phyloP scores from a whole-genome alignment of 2,113 vertebrate species.

The Notarius lentiginosus region DNA sequence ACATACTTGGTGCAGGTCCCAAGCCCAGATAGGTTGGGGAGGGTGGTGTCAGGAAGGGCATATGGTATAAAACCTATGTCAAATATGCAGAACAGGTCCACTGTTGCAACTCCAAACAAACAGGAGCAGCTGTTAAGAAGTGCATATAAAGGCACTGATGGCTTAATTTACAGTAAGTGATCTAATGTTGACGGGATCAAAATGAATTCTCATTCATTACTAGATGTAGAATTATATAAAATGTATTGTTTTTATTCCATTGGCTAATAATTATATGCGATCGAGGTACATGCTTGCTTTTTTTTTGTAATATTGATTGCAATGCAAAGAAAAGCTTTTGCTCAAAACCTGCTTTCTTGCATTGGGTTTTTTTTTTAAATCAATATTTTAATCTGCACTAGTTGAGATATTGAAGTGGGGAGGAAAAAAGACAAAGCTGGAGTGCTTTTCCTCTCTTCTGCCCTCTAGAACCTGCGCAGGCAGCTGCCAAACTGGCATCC shows the following conservation, averaged over 20 bases:
- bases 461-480: constrained; percentile 39
- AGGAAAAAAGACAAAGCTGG: not conserved
- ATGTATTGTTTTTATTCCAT: not conserved
- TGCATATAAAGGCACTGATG: too few species aligned
- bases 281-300: too few species aligned
- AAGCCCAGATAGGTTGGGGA: too few species aligned
- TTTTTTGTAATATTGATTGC: not conserved
- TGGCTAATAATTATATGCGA: not conserved
- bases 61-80: too few species aligned
- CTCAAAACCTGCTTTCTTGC: not conserved
- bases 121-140: too few species aligned
- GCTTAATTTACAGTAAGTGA: not conserved
- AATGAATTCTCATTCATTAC: not conserved
- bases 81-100: too few species aligned
- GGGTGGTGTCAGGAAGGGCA: too few species aligned
- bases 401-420: not conserved
- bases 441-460: not conserved
- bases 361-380: not conserved
- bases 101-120: too few species aligned
- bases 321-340: not conserved
- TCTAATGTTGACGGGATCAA: not conserved
- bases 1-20: too few species aligned
- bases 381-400: not conserved
- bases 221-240: not conserved
- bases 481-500: constrained; percentile 81